Evolutionary conservation across 1,140 invertebrate genomes (phyloP), one percentile per base, ranked within the genome.

Genomic region (Brachionus koreanus): DNA sequence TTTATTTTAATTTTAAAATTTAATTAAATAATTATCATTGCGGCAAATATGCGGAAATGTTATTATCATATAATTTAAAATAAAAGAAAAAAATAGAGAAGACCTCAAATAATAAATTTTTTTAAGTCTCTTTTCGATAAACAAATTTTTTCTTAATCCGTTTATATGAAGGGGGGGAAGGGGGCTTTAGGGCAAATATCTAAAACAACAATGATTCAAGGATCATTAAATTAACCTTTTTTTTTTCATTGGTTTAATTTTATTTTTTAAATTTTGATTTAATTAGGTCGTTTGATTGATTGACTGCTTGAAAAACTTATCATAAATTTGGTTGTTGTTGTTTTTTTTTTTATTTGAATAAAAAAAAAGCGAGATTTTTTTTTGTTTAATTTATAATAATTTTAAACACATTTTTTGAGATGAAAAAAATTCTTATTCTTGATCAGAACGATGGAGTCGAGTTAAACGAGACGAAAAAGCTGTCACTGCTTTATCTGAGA

Each of bases 351-450:
- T 46, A 46, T 19, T 52, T 13, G 13, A 52, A 16, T 52, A 13
- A 52, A n/a, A n/a, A n/a, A n/a, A n/a, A n/a, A n/a, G n/a, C n/a
- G n/a, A n/a, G n/a, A n/a, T n/a, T n/a, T n/a, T n/a, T n/a, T n/a
- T n/a, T n/a, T n/a, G n/a, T 52, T 16, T 16, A 52, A 52, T 52
- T 52, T 52, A 52, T 52, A 52, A 52, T 37, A 42, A 33, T 65
- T 65, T 65, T 7, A 65, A 65, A 10, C 61, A 33, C 29, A 35
- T 65, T 65, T 65, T 65, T 65, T 2, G 19, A 69, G 37, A 69
- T 69, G 65, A 74, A 74, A 74, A 74, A 74, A 46, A 46, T 74
- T 43, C 25, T 74, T 6, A 74, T 74, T 23, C 25, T 74, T 9
- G 42, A 74, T 74, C 69, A 74, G 43, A 43, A 10, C 6, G 16